These are phyloP conservation scores for Sisyra nigra DNA, from an alignment of 2,888 invertebrate genomes.

Conservation along the genomic window DNA sequence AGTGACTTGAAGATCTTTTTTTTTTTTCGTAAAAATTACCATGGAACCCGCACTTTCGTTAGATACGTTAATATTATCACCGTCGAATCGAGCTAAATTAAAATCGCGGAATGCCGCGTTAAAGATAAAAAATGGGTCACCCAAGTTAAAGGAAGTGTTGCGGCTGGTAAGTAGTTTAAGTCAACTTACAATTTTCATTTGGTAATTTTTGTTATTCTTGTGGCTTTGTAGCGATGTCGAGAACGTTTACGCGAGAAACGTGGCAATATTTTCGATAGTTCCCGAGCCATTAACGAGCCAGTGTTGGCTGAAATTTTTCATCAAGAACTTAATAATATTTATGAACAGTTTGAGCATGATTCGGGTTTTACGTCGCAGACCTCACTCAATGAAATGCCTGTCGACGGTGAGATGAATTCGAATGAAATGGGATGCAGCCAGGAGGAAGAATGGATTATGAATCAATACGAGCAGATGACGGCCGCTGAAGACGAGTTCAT, in stretches of 20 bases:
- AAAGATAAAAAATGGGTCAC: slow-evolving; percentile 6
- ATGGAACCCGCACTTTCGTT: neutral
- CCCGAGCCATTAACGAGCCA: neutral
- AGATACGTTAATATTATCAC: slow-evolving; percentile 3
- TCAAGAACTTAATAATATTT: slow-evolving; percentile 3
- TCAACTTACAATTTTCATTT: neutral
- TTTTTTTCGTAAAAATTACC: neutral
- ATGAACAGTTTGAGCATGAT: slow-evolving; percentile 2
- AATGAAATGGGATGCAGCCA: neutral
- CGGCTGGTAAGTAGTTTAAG: slow-evolving; percentile 3
- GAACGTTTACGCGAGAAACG: neutral
- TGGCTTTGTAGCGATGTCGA: slow-evolving; percentile 1
- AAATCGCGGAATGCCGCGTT: slow-evolving; percentile 4
- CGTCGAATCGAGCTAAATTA: slow-evolving; percentile 4
- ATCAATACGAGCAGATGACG: slow-evolving; percentile 4
- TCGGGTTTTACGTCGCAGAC: neutral
- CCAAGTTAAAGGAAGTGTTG: slow-evolving; percentile 8
- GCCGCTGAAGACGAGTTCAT: neutral
- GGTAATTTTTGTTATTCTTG: neutral
- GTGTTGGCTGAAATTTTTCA: neutral
- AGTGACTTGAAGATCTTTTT: neutral
- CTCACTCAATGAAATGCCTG: neutral
- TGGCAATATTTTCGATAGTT: neutral
- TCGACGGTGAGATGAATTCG: neutral
- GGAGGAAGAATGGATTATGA: slow-evolving; percentile 4